Evolutionary conservation across 2,888 invertebrate genomes (phyloP), one percentile per base, ranked within the genome.

Genomic region (Tryphoninae sp.): DNA sequence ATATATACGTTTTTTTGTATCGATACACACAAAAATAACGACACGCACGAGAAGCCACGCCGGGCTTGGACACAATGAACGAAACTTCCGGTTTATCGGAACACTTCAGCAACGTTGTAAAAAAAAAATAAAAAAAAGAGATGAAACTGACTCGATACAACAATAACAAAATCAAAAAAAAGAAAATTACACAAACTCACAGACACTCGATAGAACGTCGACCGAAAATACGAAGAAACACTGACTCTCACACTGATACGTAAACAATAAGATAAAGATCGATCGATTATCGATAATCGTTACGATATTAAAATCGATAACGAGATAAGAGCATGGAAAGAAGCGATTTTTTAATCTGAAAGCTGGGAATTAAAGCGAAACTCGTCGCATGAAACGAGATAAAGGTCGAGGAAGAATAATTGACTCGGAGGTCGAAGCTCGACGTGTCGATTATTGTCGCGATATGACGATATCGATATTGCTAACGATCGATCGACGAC

Each of bases 401-500:
- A 45, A 45, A 33, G 33, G 33, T 33, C 33, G 33, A 6, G 33
- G 1, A 6, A 6, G 33, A 33, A 33, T 6, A 45, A 45, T 45
- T 58, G 59, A 71, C 26, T 40, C 6, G 19, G 40, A 61, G 40
- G 13, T 49, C 9, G 16, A 51, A 69, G 13, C 9, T 22, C 42
- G 49, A 62, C 26, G 45, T 19, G 61, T 53, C 33, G 19, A 55
- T 64, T 49, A 71, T 64, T 45, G 42, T 45, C 55, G 55, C 64
- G 45, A 55, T 23, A 78, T 9, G 55, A 42, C 64, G 59, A 53
- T 51, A 53, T 23, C 40, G 40, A 19, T 19, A 19, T 69, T 13
- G 61, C 11, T 61, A 11, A 59, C 45, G 55, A 59, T 76, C 22
- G 59, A 76, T 67, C 62, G 62, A 79, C 53, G 26, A 64, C 7